Conservation (phyloP, 1,140 invertebrate species). For the Apis dorsata region DNA sequence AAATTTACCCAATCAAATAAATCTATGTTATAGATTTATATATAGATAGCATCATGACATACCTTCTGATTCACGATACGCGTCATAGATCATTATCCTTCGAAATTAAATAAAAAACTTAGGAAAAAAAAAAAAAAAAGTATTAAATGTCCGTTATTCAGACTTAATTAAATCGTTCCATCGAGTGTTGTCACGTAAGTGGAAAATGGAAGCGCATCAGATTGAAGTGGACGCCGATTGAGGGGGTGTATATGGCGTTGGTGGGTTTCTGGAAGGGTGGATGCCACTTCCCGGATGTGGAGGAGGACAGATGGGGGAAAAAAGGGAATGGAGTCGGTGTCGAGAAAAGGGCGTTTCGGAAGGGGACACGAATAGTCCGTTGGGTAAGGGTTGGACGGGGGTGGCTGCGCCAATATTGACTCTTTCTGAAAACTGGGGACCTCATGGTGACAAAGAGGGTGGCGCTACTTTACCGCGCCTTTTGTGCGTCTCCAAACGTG, state of each 20-base stretch:
- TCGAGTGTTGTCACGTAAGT: slow-evolving; percentile 33
- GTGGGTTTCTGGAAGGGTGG: slow-evolving; percentile 47
- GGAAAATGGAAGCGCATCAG: slow-evolving; percentile 36
- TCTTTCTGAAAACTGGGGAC: slow-evolving; percentile 62
- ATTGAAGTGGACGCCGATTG: slow-evolving; percentile 40
- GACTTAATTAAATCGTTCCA: slow-evolving; percentile 38
- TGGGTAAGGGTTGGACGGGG: slow-evolving; percentile 62
- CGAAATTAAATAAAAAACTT: not conserved
- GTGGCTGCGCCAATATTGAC: slow-evolving; percentile 75
- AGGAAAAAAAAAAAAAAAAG: not conserved
- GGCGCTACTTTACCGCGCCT: slow-evolving; percentile 61
- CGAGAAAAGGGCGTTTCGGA: slow-evolving; percentile 48
- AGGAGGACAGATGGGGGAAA: slow-evolving; percentile 45
- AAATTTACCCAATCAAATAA: too few relatives aligned
- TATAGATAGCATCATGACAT: not conserved
- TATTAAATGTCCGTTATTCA: slow-evolving; percentile 44
- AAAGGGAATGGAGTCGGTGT: slow-evolving; percentile 32
- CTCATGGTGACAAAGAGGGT: slow-evolving; percentile 59
- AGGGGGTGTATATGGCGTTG: not conserved
- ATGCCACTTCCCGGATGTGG: slow-evolving; percentile 52
- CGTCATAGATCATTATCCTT: not conserved
- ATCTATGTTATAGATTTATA: too few relatives aligned
- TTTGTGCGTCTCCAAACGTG: slow-evolving; percentile 32
- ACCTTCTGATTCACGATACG: not conserved
- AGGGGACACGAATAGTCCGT: slow-evolving; percentile 22